These are phyloP conservation scores for Chaetogeoica ovagalla DNA, from an alignment of 2,888 invertebrate species.

Conservation along the genomic window DNA sequence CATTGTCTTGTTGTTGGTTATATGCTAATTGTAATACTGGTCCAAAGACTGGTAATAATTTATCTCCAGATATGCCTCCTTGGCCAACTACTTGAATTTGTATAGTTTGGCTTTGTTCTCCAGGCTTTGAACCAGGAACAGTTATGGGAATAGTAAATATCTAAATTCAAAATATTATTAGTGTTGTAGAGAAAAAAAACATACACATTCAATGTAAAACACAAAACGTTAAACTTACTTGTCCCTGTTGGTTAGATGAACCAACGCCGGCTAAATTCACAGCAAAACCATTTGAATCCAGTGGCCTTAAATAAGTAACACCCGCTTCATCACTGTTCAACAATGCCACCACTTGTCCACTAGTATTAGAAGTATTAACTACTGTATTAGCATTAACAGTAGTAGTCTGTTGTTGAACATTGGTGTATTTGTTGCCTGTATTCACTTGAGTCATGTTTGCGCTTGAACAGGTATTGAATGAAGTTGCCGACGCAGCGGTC, in stretches of 20 bases:
- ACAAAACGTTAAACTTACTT: conserved; percentile 50
- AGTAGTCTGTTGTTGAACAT: conserved; percentile 46
- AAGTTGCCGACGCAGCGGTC: conserved; percentile 45
- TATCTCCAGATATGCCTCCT: conserved; percentile 54
- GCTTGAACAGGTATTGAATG: conserved; percentile 46
- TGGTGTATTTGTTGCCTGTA: conserved; percentile 43
- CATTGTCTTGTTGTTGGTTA: conserved; percentile 63
- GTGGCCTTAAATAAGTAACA: conserved; percentile 73
- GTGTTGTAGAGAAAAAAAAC: background rate
- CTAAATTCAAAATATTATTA: conserved; percentile 57
- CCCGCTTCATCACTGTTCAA: conserved; percentile 72
- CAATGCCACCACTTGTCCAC: conserved; percentile 69
- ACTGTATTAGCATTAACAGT: conserved; percentile 38
- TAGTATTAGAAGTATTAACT: conserved; percentile 52
- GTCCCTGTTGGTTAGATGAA: conserved; percentile 56
- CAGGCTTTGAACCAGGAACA: conserved; percentile 67
- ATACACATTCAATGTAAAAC: conserved; percentile 7
- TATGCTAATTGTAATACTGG: conserved; percentile 77
- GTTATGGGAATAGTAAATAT: conserved; percentile 78
- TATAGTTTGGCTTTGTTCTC: conserved; percentile 74
- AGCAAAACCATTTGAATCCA: conserved; percentile 63
- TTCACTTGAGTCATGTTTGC: conserved; percentile 49
- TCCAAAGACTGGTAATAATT: conserved; percentile 67
- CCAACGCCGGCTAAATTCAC: conserved; percentile 57
- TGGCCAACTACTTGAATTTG: conserved; percentile 76